Evolutionary conservation across 2,113 vertebrate species (phyloP).

Genomic region (Argyrosomus japonicus): DNA sequence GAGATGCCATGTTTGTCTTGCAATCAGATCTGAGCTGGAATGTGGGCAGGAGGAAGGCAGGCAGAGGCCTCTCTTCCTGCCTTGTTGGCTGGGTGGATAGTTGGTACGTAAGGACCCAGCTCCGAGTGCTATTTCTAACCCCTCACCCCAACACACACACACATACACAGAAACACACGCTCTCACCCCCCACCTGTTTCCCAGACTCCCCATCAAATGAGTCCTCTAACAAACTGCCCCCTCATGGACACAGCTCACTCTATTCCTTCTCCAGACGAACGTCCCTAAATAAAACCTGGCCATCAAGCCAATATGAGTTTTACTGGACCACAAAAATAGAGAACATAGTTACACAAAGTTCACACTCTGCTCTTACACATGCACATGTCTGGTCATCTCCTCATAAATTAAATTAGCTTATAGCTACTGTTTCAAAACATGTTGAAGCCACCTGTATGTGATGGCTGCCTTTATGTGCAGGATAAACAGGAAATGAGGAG

Average conservation of each 20-base stretch:
- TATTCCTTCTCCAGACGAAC: slow-evolving; percentile 55
- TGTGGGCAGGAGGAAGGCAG: slow-evolving; percentile 63
- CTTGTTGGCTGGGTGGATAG: slow-evolving; percentile 42
- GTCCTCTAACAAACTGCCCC: slow-evolving; percentile 66
- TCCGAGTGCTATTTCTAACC: slow-evolving; percentile 75
- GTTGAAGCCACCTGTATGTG: slow-evolving; percentile 13
- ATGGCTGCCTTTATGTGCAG: slow-evolving; percentile 6
- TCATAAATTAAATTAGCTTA: slow-evolving; percentile 47
- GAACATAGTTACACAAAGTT: slow-evolving; percentile 72
- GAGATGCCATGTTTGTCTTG: slow-evolving; percentile 81
- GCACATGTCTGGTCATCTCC: slow-evolving; percentile 35
- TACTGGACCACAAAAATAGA: slow-evolving; percentile 70
- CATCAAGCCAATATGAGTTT: slow-evolving; percentile 52
- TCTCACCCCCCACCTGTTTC: slow-evolving; percentile 51
- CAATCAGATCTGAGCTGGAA: slow-evolving; percentile 82
- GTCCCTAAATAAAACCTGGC: slow-evolving; percentile 71
- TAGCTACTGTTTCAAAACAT: slow-evolving; percentile 48
- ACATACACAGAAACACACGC: slow-evolving; percentile 13
- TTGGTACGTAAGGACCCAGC: slow-evolving; percentile 44
- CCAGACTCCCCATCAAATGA: slow-evolving; percentile 65
- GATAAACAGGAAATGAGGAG: not conserved
- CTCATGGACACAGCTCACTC: slow-evolving; percentile 52
- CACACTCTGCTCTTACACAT: slow-evolving; percentile 58
- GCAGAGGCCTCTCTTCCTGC: slow-evolving; percentile 62
- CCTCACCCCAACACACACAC: slow-evolving; percentile 8